phyloP scores from a whole-genome alignment of 1,140 invertebrate genomes.

The Trinorchestia longiramus region DNA sequence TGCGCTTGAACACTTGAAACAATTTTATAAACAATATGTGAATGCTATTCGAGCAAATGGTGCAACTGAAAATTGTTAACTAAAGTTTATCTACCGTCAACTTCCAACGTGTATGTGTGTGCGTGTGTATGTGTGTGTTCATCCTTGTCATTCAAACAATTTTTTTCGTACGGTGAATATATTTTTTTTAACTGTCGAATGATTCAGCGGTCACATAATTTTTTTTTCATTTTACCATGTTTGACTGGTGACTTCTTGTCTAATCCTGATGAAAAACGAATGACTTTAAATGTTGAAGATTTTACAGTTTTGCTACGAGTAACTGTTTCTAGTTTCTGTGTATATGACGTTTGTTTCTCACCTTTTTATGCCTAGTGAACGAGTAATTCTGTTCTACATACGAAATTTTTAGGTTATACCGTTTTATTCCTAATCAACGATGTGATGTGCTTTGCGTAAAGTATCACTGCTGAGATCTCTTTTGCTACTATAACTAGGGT shows the following conservation, averaged over 20 bases:
- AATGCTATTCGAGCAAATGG: neutral
- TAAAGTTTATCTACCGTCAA: neutral
- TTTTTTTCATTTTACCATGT: neutral
- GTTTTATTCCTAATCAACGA: too few species aligned
- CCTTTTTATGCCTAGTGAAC: too few species aligned
- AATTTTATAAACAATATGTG: neutral
- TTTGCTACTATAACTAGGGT: too few species aligned
- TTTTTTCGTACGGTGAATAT: neutral
- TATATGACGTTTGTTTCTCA: too few species aligned
- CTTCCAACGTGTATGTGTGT: neutral
- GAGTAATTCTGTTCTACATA: too few species aligned
- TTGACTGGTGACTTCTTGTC: neutral
- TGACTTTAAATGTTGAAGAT: too few species aligned
- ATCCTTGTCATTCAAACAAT: neutral
- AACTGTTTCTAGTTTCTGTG: too few species aligned
- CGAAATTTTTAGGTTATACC: too few species aligned
- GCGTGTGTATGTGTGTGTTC: too few species aligned
- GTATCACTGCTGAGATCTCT: too few species aligned
- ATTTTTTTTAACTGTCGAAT: neutral
- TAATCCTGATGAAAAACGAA: neutral
- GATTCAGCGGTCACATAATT: neutral
- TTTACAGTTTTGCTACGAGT: too few species aligned
- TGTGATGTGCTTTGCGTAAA: too few species aligned
- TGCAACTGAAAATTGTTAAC: neutral
- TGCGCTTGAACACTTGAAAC: neutral